Evolutionary conservation across 1,140 invertebrate genomes (phyloP).

Genomic region (Drosophila equinoxialis): DNA sequence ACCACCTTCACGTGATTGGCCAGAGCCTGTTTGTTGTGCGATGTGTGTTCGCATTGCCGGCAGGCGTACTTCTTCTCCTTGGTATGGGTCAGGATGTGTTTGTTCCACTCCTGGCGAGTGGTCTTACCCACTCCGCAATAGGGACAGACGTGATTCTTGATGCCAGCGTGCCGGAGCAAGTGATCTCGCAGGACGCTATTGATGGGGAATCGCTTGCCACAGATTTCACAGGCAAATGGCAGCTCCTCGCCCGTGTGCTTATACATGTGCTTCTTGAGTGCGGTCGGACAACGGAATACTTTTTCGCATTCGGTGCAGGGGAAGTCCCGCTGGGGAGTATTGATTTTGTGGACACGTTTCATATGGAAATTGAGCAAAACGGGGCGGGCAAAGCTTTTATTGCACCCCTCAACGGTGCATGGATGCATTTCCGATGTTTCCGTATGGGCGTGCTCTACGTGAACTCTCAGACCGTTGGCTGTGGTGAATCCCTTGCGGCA

Average conservation of each 20-base stretch:
- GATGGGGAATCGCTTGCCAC: conserved; percentile 82
- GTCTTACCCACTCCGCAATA: conserved; percentile 80
- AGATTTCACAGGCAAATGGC: conserved; percentile 85
- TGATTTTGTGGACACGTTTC: conserved; percentile 74
- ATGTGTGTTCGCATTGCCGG: conserved; percentile 73
- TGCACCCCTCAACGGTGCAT: conserved; percentile 73
- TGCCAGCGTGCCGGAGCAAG: conserved; percentile 75
- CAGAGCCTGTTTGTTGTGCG: conserved; percentile 73
- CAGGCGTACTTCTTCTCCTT: conserved; percentile 78
- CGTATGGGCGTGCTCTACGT: conserved; percentile 74
- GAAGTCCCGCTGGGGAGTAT: conserved; percentile 56
- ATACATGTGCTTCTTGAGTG: conserved; percentile 84
- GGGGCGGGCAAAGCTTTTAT: conserved; percentile 63
- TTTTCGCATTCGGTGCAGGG: conserved; percentile 77
- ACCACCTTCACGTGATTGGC: conserved; percentile 76
- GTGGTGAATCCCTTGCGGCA: conserved; percentile 77
- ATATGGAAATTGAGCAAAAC: conserved; percentile 76
- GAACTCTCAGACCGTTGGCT: conserved; percentile 68
- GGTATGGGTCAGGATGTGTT: conserved; percentile 77
- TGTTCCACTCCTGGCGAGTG: conserved; percentile 76
- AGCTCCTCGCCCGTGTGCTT: conserved; percentile 85
- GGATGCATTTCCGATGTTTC: conserved; percentile 69
- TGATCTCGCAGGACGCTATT: conserved; percentile 75
- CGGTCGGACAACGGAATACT: conserved; percentile 79
- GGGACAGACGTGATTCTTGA: conserved; percentile 78